These are phyloP conservation scores for Cydia fagiglandana DNA, from an alignment of 1,140 invertebrate species.

Conservation along the genomic window DNA sequence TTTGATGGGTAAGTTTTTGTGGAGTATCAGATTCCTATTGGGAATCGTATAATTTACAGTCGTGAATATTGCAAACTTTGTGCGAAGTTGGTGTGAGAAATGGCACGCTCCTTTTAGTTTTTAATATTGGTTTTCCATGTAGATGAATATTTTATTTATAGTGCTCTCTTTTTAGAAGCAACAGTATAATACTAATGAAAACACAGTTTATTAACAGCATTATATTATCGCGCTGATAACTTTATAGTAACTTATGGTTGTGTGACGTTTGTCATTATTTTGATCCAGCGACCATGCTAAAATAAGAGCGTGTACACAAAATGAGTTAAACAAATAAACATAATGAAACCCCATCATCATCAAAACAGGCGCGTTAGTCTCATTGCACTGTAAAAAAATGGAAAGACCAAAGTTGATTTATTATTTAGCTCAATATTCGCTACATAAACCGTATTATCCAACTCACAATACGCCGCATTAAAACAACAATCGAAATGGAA, in stretches of 20 bases:
- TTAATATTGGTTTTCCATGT: background rate
- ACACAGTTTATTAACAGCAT: too few relatives aligned
- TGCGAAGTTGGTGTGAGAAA: constrained; percentile 5
- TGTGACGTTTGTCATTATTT: too few relatives aligned
- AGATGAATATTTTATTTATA: background rate
- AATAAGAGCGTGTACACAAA: too few relatives aligned
- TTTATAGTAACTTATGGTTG: too few relatives aligned
- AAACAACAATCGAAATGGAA: constrained; percentile 41
- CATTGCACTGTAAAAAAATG: background rate
- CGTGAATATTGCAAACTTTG: constrained; percentile 11
- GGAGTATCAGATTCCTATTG: constrained; percentile 9
- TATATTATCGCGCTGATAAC: too few relatives aligned
- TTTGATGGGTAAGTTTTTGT: constrained; percentile 29
- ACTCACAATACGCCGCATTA: constrained; percentile 32
- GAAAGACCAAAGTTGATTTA: background rate
- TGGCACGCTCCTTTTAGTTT: constrained; percentile 6
- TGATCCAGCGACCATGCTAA: too few relatives aligned
- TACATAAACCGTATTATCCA: constrained; percentile 7
- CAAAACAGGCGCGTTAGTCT: background rate
- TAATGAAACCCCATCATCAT: too few relatives aligned
- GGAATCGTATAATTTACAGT: constrained; percentile 8
- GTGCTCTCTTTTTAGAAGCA: background rate
- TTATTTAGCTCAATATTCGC: too few relatives aligned
- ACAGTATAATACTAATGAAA: too few relatives aligned
- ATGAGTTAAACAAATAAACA: too few relatives aligned